Conservation (phyloP, 1,140 invertebrate species). For the Alviniconcha marisindica region DNA sequence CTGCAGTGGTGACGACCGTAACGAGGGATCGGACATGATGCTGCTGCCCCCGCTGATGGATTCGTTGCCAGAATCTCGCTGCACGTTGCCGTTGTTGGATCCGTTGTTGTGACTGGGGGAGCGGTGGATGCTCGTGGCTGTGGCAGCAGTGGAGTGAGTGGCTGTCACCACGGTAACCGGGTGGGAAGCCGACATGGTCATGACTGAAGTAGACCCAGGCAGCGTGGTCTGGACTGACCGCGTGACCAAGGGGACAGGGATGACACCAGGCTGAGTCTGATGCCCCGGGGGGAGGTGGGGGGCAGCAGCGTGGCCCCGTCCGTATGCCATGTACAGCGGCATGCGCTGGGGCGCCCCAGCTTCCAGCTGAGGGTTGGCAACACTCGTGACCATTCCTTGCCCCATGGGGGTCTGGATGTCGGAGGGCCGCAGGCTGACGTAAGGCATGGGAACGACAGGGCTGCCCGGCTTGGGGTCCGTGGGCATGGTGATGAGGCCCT, state of each 20-base stretch:
- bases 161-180: slow-evolving; percentile 22
- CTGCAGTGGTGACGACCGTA: slow-evolving; percentile 19
- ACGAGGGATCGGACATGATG: neutral
- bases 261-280: slow-evolving; percentile 18
- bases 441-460: neutral
- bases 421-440: neutral
- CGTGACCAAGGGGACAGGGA: slow-evolving; percentile 4
- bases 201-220: slow-evolving; percentile 1
- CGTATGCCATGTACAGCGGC: slow-evolving; percentile 20
- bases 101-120: slow-evolving; percentile 30
- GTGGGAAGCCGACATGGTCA: slow-evolving; percentile 30
- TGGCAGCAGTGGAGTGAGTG: slow-evolving; percentile 2
- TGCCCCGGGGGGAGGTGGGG: slow-evolving; percentile 5
- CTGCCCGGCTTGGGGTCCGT: slow-evolving; percentile 34
- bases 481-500: slow-evolving; percentile 51
- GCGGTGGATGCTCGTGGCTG: neutral
- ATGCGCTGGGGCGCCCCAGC: slow-evolving; percentile 4
- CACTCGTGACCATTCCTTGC: neutral
- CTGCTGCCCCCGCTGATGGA: neutral
- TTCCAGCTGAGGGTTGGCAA: neutral
- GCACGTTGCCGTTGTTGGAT: neutral
- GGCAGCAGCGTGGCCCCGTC: slow-evolving; percentile 11
- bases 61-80: slow-evolving; percentile 28
- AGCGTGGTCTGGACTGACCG: slow-evolving; percentile 9
- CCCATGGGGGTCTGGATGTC: slow-evolving; percentile 8